Evolutionary conservation across 2,113 vertebrate species (phyloP).

Genomic region (Hydropotes inermis): DNA sequence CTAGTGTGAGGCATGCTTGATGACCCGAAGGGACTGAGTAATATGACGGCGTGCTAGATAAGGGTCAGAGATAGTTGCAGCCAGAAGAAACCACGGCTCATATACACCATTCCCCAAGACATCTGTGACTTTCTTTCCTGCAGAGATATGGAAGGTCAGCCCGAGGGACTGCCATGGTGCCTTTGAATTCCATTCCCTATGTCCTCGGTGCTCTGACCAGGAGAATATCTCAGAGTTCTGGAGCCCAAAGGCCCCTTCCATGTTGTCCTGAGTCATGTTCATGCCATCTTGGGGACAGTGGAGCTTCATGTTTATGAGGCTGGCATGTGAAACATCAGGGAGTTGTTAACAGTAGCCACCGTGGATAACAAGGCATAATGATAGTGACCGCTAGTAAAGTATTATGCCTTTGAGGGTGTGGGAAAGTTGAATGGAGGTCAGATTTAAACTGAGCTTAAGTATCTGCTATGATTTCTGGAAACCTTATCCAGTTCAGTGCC

Average conservation of each 20-base stretch:
- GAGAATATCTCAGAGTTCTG: not conserved
- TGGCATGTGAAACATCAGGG: not conserved
- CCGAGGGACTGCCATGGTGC: not conserved
- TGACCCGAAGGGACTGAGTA: not conserved
- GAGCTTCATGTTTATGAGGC: not conserved
- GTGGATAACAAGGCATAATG: not conserved
- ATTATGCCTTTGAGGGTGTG: not conserved
- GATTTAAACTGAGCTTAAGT: not conserved
- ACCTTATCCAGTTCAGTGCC: not conserved
- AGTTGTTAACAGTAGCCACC: not conserved
- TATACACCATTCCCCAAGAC: not conserved
- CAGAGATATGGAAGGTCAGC: not conserved
- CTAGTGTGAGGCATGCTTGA: not conserved
- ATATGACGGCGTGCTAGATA: not conserved
- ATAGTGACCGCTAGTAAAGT: not conserved
- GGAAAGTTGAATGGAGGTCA: not conserved
- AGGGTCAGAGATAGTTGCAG: not conserved
- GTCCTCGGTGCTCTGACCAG: not conserved
- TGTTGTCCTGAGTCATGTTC: not conserved
- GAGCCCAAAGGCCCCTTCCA: not conserved
- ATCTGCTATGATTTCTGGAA: not conserved
- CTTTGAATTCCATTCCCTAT: not conserved
- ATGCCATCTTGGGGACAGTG: not conserved
- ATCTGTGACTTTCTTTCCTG: not conserved
- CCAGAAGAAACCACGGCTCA: not conserved